phyloP scores from a whole-genome alignment of 2,797 vertebrate species.

The Hipposideros larvatus region DNA sequence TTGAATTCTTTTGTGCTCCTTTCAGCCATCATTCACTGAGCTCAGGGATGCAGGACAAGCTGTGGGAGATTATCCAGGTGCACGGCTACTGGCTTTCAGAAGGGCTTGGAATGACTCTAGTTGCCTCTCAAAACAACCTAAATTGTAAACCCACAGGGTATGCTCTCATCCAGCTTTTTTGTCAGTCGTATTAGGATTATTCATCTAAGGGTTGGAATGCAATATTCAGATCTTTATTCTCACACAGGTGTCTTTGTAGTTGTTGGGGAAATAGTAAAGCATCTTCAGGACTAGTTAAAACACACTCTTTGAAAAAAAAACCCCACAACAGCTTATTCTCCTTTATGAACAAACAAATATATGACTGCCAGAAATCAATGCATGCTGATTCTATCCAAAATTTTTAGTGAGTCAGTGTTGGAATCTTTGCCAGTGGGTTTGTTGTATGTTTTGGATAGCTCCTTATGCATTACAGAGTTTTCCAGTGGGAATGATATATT shows the following conservation, averaged over 20 bases:
- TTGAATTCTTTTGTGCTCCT: neutral
- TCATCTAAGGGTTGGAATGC: neutral
- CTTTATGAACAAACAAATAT: constrained; percentile 65
- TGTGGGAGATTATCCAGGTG: neutral
- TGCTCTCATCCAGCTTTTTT: neutral
- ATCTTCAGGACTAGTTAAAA: constrained; percentile 9
- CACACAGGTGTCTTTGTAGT: neutral
- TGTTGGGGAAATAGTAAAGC: neutral
- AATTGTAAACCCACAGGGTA: neutral
- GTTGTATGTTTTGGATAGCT: constrained; percentile 75
- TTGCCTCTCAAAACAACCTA: neutral
- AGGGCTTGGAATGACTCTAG: neutral
- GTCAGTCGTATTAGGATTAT: neutral
- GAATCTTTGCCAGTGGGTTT: constrained; percentile 68
- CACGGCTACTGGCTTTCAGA: neutral
- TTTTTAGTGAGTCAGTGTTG: constrained; percentile 77
- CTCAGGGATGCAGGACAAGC: neutral
- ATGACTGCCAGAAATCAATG: constrained; percentile 80
- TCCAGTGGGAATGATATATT: constrained; percentile 20
- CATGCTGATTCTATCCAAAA: constrained; percentile 54
- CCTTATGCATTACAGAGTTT: constrained; percentile 72
- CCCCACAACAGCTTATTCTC: neutral
- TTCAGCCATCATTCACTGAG: neutral
- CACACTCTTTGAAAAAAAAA: constrained; percentile 39
- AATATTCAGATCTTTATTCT: neutral